phyloP scores from a whole-genome alignment of 1,140 invertebrate genomes.

The Anastrepha ludens region DNA sequence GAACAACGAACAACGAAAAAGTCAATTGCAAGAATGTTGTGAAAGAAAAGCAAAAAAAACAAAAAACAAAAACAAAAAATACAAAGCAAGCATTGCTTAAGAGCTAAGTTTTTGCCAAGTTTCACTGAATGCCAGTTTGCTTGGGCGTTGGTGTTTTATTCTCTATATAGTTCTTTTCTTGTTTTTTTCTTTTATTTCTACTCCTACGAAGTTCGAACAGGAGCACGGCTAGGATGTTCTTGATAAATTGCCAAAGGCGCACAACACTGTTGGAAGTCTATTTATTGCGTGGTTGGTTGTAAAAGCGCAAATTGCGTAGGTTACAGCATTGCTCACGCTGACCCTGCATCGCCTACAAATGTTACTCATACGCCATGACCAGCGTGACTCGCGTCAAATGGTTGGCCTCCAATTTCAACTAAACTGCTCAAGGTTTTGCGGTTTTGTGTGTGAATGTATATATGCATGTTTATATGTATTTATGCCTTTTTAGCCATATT shows the following conservation, averaged over 20 bases:
- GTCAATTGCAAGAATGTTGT: not conserved
- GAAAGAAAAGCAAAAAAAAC: not conserved
- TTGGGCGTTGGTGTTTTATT: not conserved
- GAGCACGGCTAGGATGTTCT: not conserved
- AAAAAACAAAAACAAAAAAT: not conserved
- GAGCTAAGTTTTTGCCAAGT: too few relatives aligned
- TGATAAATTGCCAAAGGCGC: constrained; percentile 30
- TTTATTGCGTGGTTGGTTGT: not conserved
- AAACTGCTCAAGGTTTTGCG: constrained; percentile 11
- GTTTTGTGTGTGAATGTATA: not conserved
- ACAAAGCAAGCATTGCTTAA: not conserved
- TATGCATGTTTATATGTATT: too few relatives aligned
- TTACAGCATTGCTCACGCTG: not conserved
- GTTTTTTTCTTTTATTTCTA: not conserved
- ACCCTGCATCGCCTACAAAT: constrained; percentile 9
- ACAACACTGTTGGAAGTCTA: not conserved
- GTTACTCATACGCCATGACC: constrained; percentile 45
- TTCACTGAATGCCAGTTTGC: not conserved
- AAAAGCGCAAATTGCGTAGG: not conserved
- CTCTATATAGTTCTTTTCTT: not conserved
- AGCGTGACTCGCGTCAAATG: not conserved
- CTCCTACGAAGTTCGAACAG: not conserved
- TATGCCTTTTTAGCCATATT: too few relatives aligned
- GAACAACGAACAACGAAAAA: not conserved
- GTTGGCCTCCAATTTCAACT: not conserved